phyloP scores from a whole-genome alignment of 2,113 vertebrate species.

The Brevimyrus niger region DNA sequence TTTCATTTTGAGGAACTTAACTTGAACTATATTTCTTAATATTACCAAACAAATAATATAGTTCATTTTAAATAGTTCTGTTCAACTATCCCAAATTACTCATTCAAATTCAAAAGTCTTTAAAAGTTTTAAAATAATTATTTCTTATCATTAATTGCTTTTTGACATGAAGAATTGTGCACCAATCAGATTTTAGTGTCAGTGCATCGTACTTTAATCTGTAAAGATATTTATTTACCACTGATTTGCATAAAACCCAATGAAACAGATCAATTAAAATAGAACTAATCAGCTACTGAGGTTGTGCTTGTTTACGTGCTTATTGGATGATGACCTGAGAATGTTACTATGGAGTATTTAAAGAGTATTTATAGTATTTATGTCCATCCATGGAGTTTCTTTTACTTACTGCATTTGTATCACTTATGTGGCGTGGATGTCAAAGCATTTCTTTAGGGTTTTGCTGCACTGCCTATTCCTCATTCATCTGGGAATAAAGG shows the following conservation, averaged over 20 bases:
- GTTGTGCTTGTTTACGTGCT: not conserved
- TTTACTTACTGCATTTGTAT: not conserved
- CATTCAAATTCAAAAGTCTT: not conserved
- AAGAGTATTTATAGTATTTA: not conserved
- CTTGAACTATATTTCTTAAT: not conserved
- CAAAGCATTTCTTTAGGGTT: not conserved
- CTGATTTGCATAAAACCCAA: not conserved
- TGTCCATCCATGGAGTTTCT: not conserved
- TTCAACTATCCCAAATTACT: not conserved
- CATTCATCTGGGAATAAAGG: not conserved
- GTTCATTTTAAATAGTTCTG: not conserved
- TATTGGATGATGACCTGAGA: not conserved
- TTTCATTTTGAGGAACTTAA: not conserved
- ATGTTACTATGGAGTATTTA: not conserved
- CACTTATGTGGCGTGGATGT: not conserved
- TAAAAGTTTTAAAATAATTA: not conserved
- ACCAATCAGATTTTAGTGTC: not conserved
- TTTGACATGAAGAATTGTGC: not conserved
- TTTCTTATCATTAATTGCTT: not conserved
- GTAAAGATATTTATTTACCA: not conserved
- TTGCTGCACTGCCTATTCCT: not conserved
- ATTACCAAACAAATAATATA: not conserved
- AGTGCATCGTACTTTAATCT: not conserved
- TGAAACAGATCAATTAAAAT: not conserved
- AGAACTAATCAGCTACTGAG: not conserved